Evolutionary conservation across 1,140 invertebrate genomes (phyloP).

Genomic region (Meloidogyne chitwoodi): DNA sequence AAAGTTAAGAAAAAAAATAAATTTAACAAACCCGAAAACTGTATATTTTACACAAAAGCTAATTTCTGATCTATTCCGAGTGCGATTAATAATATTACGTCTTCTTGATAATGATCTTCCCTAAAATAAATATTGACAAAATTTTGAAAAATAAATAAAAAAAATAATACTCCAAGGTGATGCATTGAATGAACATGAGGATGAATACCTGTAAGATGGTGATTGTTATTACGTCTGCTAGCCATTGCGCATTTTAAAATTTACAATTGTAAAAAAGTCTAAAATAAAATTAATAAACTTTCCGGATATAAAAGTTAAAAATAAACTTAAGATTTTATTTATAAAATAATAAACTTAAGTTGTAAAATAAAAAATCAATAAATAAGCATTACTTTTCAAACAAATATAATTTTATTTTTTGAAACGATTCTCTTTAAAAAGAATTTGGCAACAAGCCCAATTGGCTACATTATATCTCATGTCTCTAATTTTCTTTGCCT

Average conservation of each 20-base stretch:
- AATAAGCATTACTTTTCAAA: too few species aligned
- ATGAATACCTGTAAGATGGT: not conserved
- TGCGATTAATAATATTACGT: not conserved
- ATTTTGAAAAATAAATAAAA: not conserved
- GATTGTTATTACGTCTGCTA: not conserved
- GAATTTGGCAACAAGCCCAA: not conserved
- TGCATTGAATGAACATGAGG: not conserved
- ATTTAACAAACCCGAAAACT: constrained; percentile 24
- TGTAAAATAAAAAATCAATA: too few species aligned
- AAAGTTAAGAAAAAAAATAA: not conserved
- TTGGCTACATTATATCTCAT: not conserved
- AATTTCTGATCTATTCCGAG: constrained; percentile 28
- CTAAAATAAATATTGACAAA: not conserved
- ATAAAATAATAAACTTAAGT: too few species aligned
- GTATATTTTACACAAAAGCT: constrained; percentile 44
- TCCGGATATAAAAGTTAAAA: too few species aligned
- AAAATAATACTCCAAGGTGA: not conserved
- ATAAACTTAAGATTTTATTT: too few species aligned
- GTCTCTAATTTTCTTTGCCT: not conserved
- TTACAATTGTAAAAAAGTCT: too few species aligned
- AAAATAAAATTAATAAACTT: too few species aligned
- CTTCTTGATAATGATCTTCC: not conserved
- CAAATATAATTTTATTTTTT: not conserved
- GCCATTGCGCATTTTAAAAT: not conserved
- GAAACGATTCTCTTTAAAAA: not conserved